Base-by-base conservation (phyloP, 2,797 vertebrate species). In the Spea hammondii region DNA sequence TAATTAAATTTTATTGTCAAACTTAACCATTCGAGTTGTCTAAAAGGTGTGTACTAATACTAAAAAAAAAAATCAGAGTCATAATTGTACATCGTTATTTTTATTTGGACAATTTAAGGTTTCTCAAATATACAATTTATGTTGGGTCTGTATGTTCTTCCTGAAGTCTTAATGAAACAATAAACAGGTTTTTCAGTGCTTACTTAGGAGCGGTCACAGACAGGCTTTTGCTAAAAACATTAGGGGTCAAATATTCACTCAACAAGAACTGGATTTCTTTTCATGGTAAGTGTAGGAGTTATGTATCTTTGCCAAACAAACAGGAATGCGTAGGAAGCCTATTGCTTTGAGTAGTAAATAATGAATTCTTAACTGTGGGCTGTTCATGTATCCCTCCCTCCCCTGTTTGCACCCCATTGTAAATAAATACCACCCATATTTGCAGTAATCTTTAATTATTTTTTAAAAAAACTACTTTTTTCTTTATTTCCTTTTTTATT, bases 231-330 rank as follows among this genome's bases (percentile, higher is more conserved):
- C 83, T 84, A 17, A 68, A 85, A 87, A 85, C 53, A 87, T 85
- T 64, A 85, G 77, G 85, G 88, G 85, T 88, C 89, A 89, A 86
- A 79, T 84, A 84, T 87, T 87, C 79, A 85, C 82, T 86, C 85
- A 85, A 85, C 82, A 83, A 84, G 87, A 87, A 87, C 86, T 84
- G 82, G 85, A 87, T 84, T 84, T 91, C 83, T 66, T 88, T 86
- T 88, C 88, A 83, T 81, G 46, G 70, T 79, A 88, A 80, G 85
- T 87, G 86, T 83, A 86, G 86, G 86, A 90, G 88, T 85, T 85
- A 86, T 79, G 84, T 84, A 86, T 88, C 60, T 87, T 89, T 88
- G 88, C 88, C 87, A 89, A 83, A 84, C 85, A 87, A 88, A 87
- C 87, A 91, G 88, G 87, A 84, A 85, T 80, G 51, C 49, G 14